Conservation (phyloP, 2,113 vertebrate genomes). For the pig (Sus scrofa) region T2T-Sscrofa CM000826.6:123643001-123643500, state of each 20-base stretch:
- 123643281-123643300: too few relatives aligned
- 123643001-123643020: constrained; percentile 27
- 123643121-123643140: constrained; percentile 27
- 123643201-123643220: too few relatives aligned
- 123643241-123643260: too few relatives aligned
- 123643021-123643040: constrained; percentile 48
- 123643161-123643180: constrained; percentile 23
- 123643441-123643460: constrained; percentile 37
- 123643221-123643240: too few relatives aligned
- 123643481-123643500: constrained; percentile 9
- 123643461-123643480: neutral
- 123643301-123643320: too few relatives aligned
- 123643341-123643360: too few relatives aligned
- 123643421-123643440: constrained; percentile 33
- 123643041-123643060: constrained; percentile 36
- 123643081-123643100: neutral
- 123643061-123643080: constrained; percentile 4
- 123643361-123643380: too few relatives aligned
- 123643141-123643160: constrained; percentile 42
- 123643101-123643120: neutral
- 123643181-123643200: neutral
- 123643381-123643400: neutral
- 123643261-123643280: too few relatives aligned
- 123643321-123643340: too few relatives aligned
- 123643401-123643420: neutral